Percentiles rank a stretch among this genome's conserved stretches.
Evolutionary conservation across 2,113 vertebrate species (phyloP).

Genomic region (Sceloporus undulatus): DNA sequence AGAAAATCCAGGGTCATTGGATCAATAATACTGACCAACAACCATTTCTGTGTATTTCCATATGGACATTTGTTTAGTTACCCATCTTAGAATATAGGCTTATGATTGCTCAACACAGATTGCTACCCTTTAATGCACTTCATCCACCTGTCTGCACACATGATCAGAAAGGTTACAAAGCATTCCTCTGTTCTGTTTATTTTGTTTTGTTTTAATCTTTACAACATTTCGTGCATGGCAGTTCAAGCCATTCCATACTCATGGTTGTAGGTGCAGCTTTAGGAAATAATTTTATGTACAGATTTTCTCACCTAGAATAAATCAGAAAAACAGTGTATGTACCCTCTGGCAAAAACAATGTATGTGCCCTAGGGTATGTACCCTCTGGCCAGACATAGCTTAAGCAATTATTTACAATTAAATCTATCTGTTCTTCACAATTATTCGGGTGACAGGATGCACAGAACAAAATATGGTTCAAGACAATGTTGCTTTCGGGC

Average conservation of each 20-base stretch:
- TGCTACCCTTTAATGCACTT: neutral
- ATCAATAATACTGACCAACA: neutral
- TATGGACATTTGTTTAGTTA: neutral
- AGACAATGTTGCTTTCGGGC: neutral
- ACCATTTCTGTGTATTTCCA: neutral
- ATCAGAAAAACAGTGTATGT: neutral
- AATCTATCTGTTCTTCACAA: neutral
- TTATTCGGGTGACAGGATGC: neutral
- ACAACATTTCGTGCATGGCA: neutral
- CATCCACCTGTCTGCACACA: neutral
- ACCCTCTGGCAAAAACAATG: neutral
- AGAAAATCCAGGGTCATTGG: neutral
- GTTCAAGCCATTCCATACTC: neutral
- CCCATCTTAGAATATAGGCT: neutral
- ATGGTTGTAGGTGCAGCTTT: neutral
- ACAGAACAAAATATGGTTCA: neutral
- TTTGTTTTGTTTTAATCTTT: neutral
- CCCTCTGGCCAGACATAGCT: neutral
- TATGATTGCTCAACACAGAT: neutral
- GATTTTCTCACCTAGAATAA: neutral
- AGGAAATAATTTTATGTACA: neutral
- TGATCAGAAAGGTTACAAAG: neutral
- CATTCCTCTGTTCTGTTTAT: no score
- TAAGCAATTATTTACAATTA: neutral
- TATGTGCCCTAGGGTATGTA: neutral